phyloP scores from a whole-genome alignment of 2,113 vertebrate genomes.

The Festucalex cinctus region DNA sequence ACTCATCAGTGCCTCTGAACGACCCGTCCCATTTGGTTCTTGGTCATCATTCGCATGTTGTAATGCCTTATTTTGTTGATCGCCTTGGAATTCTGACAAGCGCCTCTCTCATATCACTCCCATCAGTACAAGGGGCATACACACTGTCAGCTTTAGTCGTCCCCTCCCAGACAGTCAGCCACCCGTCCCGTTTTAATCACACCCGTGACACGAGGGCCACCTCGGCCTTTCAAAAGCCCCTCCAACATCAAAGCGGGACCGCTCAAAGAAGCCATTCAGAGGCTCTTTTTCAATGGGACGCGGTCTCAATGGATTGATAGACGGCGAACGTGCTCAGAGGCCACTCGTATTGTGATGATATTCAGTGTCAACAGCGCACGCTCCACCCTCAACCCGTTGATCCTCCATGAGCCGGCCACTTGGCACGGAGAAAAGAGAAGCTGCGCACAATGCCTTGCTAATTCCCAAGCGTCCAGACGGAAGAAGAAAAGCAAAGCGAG shows the following conservation, averaged over 20 bases:
- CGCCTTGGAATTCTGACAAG: background rate
- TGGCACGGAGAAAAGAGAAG: slow-evolving; percentile 36
- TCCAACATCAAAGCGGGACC: slow-evolving; percentile 49
- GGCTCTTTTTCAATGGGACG: slow-evolving; percentile 20
- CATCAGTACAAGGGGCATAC: slow-evolving; percentile 46
- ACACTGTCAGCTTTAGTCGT: slow-evolving; percentile 47
- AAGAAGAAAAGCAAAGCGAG: slow-evolving; percentile 4
- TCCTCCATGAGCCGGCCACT: slow-evolving; percentile 27
- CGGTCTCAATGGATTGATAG: slow-evolving; percentile 39
- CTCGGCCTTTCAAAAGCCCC: slow-evolving; percentile 38
- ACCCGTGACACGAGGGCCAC: slow-evolving; percentile 44
- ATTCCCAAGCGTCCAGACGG: slow-evolving; percentile 19
- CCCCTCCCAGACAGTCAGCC: slow-evolving; percentile 16
- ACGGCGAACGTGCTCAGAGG: slow-evolving; percentile 38
- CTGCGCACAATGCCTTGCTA: slow-evolving; percentile 40
- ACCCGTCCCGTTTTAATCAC: slow-evolving; percentile 53
- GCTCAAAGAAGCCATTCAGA: slow-evolving; percentile 62
- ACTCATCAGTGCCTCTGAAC: background rate
- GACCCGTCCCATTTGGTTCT: background rate
- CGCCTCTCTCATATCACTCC: slow-evolving; percentile 9
- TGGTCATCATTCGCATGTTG: background rate
- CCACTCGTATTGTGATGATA: slow-evolving; percentile 46
- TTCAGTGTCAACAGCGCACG: slow-evolving; percentile 33
- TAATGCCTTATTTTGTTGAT: background rate
- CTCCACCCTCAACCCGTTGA: slow-evolving; percentile 3